Evolutionary conservation across 2,113 vertebrate species (phyloP).

Genomic region (Trichomycterus rosablanca): DNA sequence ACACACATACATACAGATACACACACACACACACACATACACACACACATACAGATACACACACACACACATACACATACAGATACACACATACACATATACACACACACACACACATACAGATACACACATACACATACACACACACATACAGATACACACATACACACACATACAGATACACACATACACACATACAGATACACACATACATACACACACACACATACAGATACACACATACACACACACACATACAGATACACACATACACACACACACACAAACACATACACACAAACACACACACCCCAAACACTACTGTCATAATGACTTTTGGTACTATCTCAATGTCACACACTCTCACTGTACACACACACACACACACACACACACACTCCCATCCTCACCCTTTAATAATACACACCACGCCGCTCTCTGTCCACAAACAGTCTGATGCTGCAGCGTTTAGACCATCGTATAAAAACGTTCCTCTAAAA

Average conservation of each 20-base stretch:
- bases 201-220: not conserved
- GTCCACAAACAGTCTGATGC: too few species aligned
- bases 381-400: not conserved
- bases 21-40: too few species aligned
- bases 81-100: not conserved
- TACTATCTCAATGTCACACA: not conserved
- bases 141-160: constrained; percentile 12
- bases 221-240: not conserved
- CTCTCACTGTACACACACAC: not conserved
- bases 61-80: not conserved
- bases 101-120: constrained; percentile 8
- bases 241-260: not conserved
- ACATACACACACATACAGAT: not conserved
- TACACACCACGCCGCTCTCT: too few species aligned
- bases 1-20: too few species aligned
- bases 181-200: not conserved
- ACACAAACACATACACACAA: not conserved
- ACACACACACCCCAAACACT: too few species aligned
- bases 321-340: not conserved
- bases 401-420: too few species aligned
- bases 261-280: not conserved
- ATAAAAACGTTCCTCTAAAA: too few species aligned
- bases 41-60: too few species aligned
- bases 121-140: constrained; percentile 6
- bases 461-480: too few species aligned